phyloP scores from a whole-genome alignment of 2,113 vertebrate genomes.

The Ochotona curzoniae region DNA sequence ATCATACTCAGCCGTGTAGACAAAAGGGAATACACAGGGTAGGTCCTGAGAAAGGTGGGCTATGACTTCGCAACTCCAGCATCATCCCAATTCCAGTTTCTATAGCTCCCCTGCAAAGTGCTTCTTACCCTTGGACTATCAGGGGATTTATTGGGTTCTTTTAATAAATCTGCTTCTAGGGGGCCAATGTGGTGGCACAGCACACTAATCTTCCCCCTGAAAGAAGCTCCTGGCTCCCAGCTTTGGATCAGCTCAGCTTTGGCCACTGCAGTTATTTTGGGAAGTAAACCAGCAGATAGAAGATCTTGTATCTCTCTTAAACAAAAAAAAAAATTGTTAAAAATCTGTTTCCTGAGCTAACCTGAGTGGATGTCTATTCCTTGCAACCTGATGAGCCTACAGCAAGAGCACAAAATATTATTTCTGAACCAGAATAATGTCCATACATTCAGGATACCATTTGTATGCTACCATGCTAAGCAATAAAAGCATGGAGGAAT shows the following conservation, averaged over 20 bases:
- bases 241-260: too few species aligned
- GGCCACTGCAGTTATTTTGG: too few species aligned
- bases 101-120: not conserved
- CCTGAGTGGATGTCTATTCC: not conserved
- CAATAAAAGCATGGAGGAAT: constrained; percentile 28
- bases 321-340: not conserved
- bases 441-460: constrained; percentile 29
- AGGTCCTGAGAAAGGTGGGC: not conserved
- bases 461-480: constrained; percentile 19
- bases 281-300: too few species aligned
- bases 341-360: constrained; percentile 39
- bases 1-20: not conserved
- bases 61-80: not conserved
- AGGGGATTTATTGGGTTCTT: not conserved
- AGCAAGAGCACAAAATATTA: constrained; percentile 39
- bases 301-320: too few species aligned
- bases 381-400: constrained; percentile 17
- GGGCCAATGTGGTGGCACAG: too few species aligned
- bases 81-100: not conserved
- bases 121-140: not conserved
- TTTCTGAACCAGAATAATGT: constrained; percentile 59
- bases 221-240: too few species aligned
- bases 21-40: not conserved
- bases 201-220: too few species aligned
- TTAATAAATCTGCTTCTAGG: constrained; percentile 23